phyloP scores from a whole-genome alignment of 1,140 invertebrate species.

The Zaprionus capensis region DNA sequence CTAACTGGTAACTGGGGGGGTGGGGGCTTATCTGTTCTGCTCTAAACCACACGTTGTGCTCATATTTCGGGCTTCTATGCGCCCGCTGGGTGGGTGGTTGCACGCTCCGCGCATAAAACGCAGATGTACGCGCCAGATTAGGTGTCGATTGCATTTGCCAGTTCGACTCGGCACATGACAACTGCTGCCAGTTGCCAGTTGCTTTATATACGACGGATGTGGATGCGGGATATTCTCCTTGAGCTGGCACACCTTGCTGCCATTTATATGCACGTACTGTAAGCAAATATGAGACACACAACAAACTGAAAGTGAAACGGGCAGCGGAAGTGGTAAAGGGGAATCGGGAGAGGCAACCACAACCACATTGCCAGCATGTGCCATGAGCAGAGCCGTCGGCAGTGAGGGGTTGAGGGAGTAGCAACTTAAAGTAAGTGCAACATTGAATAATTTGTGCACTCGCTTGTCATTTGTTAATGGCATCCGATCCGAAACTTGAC shows the following conservation, averaged over 20 bases:
- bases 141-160: conserved; percentile 71
- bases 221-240: background rate
- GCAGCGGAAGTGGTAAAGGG: conserved; percentile 2
- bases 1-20: background rate
- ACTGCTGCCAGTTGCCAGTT: conserved; percentile 24
- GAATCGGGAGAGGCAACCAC: conserved; percentile 16
- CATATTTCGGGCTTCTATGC: conserved; percentile 24
- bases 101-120: conserved; percentile 34
- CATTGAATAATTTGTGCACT: conserved; percentile 38
- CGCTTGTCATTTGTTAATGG: conserved; percentile 42
- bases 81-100: background rate
- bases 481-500: conserved; percentile 21
- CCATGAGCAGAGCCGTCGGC: conserved; percentile 11
- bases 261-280: conserved; percentile 76
- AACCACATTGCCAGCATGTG: conserved; percentile 20
- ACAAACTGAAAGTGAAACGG: conserved; percentile 17
- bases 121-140: conserved; percentile 51
- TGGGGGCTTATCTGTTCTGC: conserved; percentile 23
- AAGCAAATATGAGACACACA: conserved; percentile 73
- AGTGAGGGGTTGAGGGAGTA: background rate
- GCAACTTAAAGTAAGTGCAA: conserved; percentile 13
- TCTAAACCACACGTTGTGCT: conserved; percentile 30
- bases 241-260: conserved; percentile 39
- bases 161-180: conserved; percentile 65
- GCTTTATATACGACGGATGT: background rate